These are phyloP conservation scores for Agonopterix heracliana DNA, from an alignment of 2,888 invertebrate genomes.

Conservation along the genomic window DNA sequence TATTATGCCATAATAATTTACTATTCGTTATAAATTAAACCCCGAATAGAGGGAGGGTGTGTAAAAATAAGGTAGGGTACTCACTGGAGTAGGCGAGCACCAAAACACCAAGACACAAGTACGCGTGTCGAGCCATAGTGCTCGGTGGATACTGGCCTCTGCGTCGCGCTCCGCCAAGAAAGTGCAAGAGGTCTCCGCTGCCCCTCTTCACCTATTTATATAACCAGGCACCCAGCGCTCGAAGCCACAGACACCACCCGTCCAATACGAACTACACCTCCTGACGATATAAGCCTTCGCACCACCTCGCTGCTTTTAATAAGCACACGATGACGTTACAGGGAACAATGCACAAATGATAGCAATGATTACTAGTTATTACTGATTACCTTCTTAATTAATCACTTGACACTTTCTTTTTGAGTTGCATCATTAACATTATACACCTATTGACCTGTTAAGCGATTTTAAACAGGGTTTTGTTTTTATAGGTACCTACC, in stretches of 20 bases:
- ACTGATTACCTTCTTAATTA: slow-evolving; percentile 27
- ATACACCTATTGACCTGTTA: neutral
- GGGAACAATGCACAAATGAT: slow-evolving; percentile 27
- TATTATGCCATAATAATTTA: no score
- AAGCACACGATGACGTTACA: slow-evolving; percentile 38
- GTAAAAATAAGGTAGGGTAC: slow-evolving; percentile 28
- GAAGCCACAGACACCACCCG: slow-evolving; percentile 45
- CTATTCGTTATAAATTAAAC: no score
- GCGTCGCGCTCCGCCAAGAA: slow-evolving; percentile 62
- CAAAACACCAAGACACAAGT: slow-evolving; percentile 66
- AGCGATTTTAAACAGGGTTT: no score
- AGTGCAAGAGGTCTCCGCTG: slow-evolving; percentile 69
- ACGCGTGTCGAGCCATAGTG: slow-evolving; percentile 75
- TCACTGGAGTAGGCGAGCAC: slow-evolving; percentile 67
- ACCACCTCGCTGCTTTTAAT: slow-evolving; percentile 54
- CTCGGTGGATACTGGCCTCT: slow-evolving; percentile 65
- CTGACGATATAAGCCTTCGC: slow-evolving; percentile 40
- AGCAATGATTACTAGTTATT: slow-evolving; percentile 15
- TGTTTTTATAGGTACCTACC: no score
- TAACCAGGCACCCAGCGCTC: slow-evolving; percentile 55
- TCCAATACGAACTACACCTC: slow-evolving; percentile 49
- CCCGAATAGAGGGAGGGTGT: no score
- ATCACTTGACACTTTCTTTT: slow-evolving; percentile 17
- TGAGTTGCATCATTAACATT: neutral
- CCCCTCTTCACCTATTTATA: slow-evolving; percentile 76